Evolutionary conservation across 2,888 invertebrate genomes (phyloP).

Genomic region (Sepiola atlantica): DNA sequence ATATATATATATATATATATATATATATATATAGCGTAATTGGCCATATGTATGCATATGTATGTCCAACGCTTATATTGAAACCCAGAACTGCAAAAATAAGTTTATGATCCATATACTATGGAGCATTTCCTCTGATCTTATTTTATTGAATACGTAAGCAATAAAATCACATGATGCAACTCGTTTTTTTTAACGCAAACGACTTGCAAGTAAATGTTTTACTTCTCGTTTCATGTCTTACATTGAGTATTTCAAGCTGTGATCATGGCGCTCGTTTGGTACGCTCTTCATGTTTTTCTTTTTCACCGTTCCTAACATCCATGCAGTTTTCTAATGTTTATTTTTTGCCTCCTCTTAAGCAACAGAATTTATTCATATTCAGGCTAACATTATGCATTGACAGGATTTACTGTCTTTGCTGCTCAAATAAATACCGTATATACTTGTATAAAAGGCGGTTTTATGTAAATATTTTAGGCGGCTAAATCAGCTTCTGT

Average conservation of each 20-base stretch:
- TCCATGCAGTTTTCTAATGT: background rate
- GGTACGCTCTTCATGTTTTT: background rate
- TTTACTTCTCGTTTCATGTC: background rate
- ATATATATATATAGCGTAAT: too few relatives aligned
- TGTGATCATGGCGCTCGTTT: background rate
- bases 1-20: too few relatives aligned
- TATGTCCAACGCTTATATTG: background rate
- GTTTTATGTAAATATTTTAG: background rate
- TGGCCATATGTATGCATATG: too few relatives aligned
- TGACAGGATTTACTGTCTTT: background rate
- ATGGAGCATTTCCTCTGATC: background rate
- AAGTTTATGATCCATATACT: background rate
- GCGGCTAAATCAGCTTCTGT: too few relatives aligned
- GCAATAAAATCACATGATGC: background rate
- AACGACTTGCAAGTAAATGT: background rate
- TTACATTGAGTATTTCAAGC: background rate
- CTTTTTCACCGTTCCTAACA: background rate
- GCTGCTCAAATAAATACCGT: background rate
- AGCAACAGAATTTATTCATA: background rate
- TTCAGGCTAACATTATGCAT: background rate
- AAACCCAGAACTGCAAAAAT: background rate
- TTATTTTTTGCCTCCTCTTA: background rate
- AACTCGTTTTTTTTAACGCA: background rate
- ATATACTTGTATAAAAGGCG: too few relatives aligned
- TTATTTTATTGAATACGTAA: background rate